phyloP scores from a whole-genome alignment of 2,888 invertebrate genomes.

The Nymphalis c-album region DNA sequence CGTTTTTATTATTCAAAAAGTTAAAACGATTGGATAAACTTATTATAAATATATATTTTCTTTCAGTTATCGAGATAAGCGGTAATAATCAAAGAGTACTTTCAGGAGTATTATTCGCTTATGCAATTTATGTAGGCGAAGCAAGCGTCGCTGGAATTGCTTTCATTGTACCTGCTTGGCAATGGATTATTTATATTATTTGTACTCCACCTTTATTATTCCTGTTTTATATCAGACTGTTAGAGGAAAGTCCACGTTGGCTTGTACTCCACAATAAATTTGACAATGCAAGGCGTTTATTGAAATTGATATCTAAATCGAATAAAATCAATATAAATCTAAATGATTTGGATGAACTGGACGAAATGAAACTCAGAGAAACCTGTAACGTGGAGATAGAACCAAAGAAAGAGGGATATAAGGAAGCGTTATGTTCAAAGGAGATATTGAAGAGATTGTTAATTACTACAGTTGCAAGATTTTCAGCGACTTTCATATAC shows the following conservation, averaged over 20 bases:
- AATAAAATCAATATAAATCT: conserved; percentile 58
- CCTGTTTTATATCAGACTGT: conserved; percentile 50
- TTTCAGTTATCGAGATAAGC: conserved; percentile 66
- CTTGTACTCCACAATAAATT: conserved; percentile 60
- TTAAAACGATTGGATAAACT: too few relatives aligned
- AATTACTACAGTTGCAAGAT: conserved; percentile 53
- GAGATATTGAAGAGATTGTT: conserved; percentile 57
- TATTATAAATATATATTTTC: background rate
- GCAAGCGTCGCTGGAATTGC: conserved; percentile 61
- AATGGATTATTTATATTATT: conserved; percentile 58
- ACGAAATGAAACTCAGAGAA: conserved; percentile 50
- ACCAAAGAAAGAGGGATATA: conserved; percentile 53
- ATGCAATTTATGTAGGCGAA: conserved; percentile 63
- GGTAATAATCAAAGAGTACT: conserved; percentile 56
- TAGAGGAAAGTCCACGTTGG: conserved; percentile 70
- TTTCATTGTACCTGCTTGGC: conserved; percentile 65
- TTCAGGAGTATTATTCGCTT: conserved; percentile 61
- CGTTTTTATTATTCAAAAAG: too few relatives aligned
- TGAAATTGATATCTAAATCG: conserved; percentile 51
- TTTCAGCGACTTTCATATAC: conserved; percentile 65
- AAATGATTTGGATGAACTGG: conserved; percentile 50
- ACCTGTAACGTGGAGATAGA: conserved; percentile 56
- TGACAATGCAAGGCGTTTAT: conserved; percentile 54
- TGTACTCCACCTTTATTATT: conserved; percentile 60
- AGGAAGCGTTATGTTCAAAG: conserved; percentile 54